Evolutionary conservation across 2,888 invertebrate genomes (phyloP).

Genomic region (Congeria kusceri): DNA sequence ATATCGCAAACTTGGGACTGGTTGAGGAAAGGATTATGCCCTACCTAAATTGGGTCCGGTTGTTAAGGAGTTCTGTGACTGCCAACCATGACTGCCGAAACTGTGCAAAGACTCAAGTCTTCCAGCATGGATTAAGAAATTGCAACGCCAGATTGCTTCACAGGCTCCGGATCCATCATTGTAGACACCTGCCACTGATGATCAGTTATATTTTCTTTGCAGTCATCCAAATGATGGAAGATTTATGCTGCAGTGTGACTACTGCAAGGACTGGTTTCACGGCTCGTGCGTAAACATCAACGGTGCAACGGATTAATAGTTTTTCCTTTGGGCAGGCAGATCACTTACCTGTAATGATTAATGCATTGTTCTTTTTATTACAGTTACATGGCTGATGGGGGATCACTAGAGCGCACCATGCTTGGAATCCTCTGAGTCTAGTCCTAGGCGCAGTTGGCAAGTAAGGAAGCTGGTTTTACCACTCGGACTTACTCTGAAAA

Average conservation of each 20-base stretch:
- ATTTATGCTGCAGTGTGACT: constrained; percentile 13
- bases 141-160: background rate
- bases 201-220: constrained; percentile 13
- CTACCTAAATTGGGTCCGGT: background rate
- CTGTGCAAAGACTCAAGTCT: background rate
- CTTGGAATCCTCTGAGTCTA: no score
- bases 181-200: background rate
- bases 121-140: background rate
- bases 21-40: background rate
- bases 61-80: background rate
- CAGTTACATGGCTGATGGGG: no score
- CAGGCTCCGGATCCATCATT: no score
- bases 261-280: constrained; percentile 18
- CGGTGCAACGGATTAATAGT: background rate
- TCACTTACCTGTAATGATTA: no score
- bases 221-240: background rate
- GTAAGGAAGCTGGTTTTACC: no score
- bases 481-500: no score
- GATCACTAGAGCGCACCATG: no score
- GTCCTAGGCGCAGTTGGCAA: no score
- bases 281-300: constrained; percentile 18
- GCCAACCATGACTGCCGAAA: constrained; percentile 3
- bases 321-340: no score
- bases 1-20: background rate
- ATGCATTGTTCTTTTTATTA: no score